Base-by-base conservation (phyloP, 2,113 vertebrate species). In the Pampusana beccarii region DNA sequence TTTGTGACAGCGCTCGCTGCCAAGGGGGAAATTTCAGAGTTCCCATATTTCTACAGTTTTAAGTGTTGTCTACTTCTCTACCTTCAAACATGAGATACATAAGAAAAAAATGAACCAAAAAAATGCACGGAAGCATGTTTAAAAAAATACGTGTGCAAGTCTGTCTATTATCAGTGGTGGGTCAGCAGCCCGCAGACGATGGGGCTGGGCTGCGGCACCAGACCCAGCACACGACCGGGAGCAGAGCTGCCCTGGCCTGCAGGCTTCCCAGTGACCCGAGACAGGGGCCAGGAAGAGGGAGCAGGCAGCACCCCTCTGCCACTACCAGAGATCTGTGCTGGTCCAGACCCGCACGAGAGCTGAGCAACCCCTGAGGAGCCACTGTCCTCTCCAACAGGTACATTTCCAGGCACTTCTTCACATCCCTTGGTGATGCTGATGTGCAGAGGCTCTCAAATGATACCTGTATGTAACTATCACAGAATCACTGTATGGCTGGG, bases 211-310 rank as follows among this genome's bases (percentile, higher is more conserved):
- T 8, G 66, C 20, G 3, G 0, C 3, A 15, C 16, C 67, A 19
- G 53, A 26, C 24, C 31, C 5, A 0, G 1, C 3, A 7, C 44
- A 8, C 20, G 18, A 5, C 10, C 48, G 3, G 12, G 31, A 48
- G 31, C 26, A 13, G 40, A 86, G 38, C 46, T 6, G 42, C 1
- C 1, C 7, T 16, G 18, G 28, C 38, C 11, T 25, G 1, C 17
- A 9, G 21, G 2, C 20, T 42, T 33, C 48, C 2, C 1, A 46
- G 9, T 1, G 4, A 23, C 5, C 3, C 0, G 2, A 29, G 25
- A 29, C 38, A 9, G 38, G 0, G 4, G 16, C 18, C 6, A 7
- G 24, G 38, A n/a, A 54, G 60, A 24, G 10, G 18, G 13, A 46
- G 28, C 24, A 40, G 38, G 19, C 58, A 60, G 38, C n/a, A 11